Evolutionary conservation across 1,140 invertebrate genomes (phyloP).

Genomic region (Eriosoma lanigerum): DNA sequence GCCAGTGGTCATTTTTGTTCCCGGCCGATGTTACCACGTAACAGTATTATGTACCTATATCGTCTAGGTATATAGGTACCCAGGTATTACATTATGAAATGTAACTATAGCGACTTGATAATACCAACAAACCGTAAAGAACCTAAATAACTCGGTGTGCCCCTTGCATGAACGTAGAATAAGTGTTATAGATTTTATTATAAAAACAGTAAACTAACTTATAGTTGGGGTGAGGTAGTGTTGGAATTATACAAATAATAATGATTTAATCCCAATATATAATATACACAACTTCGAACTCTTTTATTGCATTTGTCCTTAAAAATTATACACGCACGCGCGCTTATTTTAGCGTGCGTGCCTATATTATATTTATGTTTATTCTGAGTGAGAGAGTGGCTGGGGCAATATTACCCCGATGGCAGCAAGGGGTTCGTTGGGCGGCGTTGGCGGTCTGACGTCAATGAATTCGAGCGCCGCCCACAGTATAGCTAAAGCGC

Average conservation of each 20-base stretch:
- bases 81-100: not conserved
- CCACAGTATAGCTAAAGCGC: constrained; percentile 36
- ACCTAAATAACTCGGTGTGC: not conserved
- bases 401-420: constrained; percentile 14
- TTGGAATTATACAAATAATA: not conserved
- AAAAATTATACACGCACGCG: no score
- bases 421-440: constrained; percentile 34
- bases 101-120: constrained; percentile 34
- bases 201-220: not conserved
- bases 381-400: not conserved
- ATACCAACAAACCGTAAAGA: constrained; percentile 38
- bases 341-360: not conserved
- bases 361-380: constrained; percentile 14
- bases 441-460: constrained; percentile 46
- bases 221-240: not conserved
- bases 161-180: not conserved
- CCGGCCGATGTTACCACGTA: no score
- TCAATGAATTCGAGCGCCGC: constrained; percentile 46
- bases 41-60: no score
- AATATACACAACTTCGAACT: no score
- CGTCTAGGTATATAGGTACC: no score
- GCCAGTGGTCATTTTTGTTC: no score
- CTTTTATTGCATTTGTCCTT: not conserved
- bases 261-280: not conserved
- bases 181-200: constrained; percentile 9